Base-by-base conservation (phyloP, 2,888 invertebrate genomes). In the Tridacna gigas region DNA sequence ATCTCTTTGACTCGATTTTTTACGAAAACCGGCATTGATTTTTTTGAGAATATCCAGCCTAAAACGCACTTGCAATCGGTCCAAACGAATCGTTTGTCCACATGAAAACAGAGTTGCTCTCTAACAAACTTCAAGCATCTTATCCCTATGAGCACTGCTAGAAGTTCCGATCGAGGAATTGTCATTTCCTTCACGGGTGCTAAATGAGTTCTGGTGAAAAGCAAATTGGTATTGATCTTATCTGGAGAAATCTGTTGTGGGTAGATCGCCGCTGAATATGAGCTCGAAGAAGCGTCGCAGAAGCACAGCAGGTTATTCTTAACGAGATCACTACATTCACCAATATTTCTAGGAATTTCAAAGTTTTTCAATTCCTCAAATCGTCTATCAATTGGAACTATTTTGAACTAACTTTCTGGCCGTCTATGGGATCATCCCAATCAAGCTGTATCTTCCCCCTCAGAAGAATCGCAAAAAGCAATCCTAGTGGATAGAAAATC, bases 401-500 rank as follows among this genome's bases (percentile, higher is more conserved):
- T 22, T 61, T 22, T 61, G n/a, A n/a, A n/a, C 18, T 20, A 61
- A 22, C 18, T 13, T 61, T 22, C 18, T 20, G n/a, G n/a, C 22
- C 61, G n/a, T 20, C 22, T 20, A 61, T 61, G 18, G 61, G 61
- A 26, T 77, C 65, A n/a, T 77, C 80, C 71, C 77, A 80, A 45
- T 73, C 77, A 5, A 81, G 56, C 2, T 74, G 60, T 9, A 67
- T 0, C 67, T 77, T 77, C 51, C 81, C 81, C 47, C 22, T 12
- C 22, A 77, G 22, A 22, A 67, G 4, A n/a, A 81, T 48, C 12
- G 73, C 66, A 65, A 18, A 13, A 12, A 74, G 47, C 20, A 77
- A 47, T 0, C 74, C 77, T 7, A 81, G 15, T 26, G 74, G 77
- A 65, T 81, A 73, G 61, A 77, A 81, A 18, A 67, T 61, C 0